Evolutionary conservation across 1,140 invertebrate genomes (phyloP).

Genomic region (Hyles euphorbiae): DNA sequence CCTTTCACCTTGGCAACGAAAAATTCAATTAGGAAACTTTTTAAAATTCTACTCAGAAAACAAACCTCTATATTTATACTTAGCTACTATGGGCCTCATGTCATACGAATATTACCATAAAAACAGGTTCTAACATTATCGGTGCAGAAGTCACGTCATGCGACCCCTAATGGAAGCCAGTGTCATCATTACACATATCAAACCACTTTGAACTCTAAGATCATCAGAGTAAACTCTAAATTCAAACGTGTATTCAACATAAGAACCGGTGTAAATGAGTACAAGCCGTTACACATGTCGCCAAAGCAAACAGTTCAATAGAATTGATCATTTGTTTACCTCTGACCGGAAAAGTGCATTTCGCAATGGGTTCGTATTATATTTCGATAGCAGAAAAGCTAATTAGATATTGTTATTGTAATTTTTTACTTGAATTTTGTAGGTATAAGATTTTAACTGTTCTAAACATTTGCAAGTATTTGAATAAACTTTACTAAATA

Average conservation of each 20-base stretch:
- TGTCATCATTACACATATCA: conserved; percentile 24
- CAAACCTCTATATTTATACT: too few relatives aligned
- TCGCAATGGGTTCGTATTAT: neutral
- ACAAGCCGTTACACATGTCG: conserved; percentile 54
- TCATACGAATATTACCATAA: conserved; percentile 1
- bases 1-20: too few relatives aligned
- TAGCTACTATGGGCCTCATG: neutral
- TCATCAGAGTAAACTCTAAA: conserved; percentile 12
- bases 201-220: conserved; percentile 26
- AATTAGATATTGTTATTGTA: too few relatives aligned
- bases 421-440: too few relatives aligned
- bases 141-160: conserved; percentile 44
- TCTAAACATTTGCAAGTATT: too few relatives aligned
- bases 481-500: too few relatives aligned
- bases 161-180: conserved; percentile 40
- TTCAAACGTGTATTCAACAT: conserved; percentile 18
- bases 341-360: conserved; percentile 18
- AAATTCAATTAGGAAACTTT: too few relatives aligned
- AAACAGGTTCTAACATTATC: conserved; percentile 49
- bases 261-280: conserved; percentile 45
- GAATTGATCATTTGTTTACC: conserved; percentile 21
- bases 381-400: neutral
- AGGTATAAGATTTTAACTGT: too few relatives aligned
- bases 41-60: too few relatives aligned
- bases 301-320: conserved; percentile 42